Evolutionary conservation across 2,888 invertebrate species (phyloP).

Genomic region (Steinernema hermaphroditum): DNA sequence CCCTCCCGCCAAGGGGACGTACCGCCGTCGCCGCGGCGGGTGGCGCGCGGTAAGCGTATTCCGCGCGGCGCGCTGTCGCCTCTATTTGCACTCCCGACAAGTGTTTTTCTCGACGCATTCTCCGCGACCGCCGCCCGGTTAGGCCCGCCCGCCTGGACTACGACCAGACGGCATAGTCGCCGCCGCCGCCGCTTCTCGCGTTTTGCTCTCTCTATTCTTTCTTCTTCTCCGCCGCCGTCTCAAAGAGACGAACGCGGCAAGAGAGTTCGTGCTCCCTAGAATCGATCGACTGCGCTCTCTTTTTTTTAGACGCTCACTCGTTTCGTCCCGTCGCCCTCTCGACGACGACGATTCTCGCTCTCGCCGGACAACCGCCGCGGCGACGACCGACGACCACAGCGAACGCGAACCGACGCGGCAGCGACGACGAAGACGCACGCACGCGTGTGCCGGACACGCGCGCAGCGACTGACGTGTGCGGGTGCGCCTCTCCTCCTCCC

Average conservation of each 20-base stretch:
- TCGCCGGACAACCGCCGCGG: background rate
- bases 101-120: constrained; percentile 27
- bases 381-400: background rate
- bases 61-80: constrained; percentile 13
- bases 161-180: constrained; percentile 11
- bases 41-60: background rate
- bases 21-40: background rate
- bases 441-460: constrained; percentile 18
- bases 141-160: constrained; percentile 7
- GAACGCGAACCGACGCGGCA: constrained; percentile 1
- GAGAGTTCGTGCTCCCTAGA: background rate
- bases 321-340: constrained; percentile 10
- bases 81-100: constrained; percentile 25
- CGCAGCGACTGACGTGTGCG: constrained; percentile 13
- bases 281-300: constrained; percentile 30
- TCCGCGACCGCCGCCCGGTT: constrained; percentile 3
- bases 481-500: constrained; percentile 27
- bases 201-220: constrained; percentile 28
- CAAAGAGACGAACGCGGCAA: background rate
- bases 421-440: too few species aligned
- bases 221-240: background rate
- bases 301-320: constrained; percentile 21
- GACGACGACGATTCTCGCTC: constrained; percentile 25
- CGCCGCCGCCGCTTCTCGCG: background rate
- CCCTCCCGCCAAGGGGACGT: background rate